A percentile compares a stretch with the other conserved stretches of the same genome.
Conservation (phyloP, 2,888 invertebrate genomes). For the Temnothorax ravouxi region DNA sequence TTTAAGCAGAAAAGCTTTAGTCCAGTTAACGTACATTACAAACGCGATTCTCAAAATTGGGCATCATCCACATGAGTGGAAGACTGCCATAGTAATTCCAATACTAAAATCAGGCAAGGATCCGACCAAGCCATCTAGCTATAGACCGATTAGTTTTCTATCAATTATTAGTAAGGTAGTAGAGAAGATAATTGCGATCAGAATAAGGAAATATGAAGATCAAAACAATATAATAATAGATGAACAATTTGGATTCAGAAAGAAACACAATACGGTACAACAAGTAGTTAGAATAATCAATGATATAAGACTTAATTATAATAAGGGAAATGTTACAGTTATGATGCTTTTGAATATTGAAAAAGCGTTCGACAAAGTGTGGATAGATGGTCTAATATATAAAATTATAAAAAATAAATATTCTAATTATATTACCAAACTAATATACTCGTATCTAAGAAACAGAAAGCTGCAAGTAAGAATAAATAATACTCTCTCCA, state of each 20-base stretch:
- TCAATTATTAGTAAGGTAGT: no score
- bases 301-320: slow-evolving; percentile 72
- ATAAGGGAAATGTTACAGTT: slow-evolving; percentile 70
- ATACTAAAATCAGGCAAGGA: no score
- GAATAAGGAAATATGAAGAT: background rate
- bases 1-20: no score
- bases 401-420: background rate
- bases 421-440: background rate
- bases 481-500: background rate
- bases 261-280: slow-evolving; percentile 75
- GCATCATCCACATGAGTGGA: no score
- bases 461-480: background rate
- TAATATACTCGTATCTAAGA: background rate
- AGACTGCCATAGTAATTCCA: no score
- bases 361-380: slow-evolving; percentile 82
- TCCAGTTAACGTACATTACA: no score
- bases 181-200: background rate
- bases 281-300: slow-evolving; percentile 77
- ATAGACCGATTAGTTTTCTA: no score
- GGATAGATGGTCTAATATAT: slow-evolving; percentile 48
- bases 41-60: no score
- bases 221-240: background rate
- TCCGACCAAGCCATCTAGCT: no score
- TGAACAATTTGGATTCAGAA: slow-evolving; percentile 79
- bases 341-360: slow-evolving; percentile 80